phyloP scores from a whole-genome alignment of 2,113 vertebrate species.

The Carollia perspicillata region DNA sequence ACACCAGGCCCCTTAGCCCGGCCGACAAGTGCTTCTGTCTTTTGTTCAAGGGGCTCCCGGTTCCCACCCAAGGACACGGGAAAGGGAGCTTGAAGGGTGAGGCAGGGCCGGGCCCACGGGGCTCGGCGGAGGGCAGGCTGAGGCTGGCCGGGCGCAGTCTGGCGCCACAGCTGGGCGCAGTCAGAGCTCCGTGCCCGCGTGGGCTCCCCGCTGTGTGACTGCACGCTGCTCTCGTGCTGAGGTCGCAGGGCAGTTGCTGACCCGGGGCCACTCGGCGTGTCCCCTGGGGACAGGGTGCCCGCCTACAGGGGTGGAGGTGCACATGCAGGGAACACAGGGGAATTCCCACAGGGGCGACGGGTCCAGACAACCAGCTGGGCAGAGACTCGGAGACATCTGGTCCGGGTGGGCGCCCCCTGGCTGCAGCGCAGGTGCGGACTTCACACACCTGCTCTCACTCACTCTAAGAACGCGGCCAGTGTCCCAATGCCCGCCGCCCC shows the following conservation, averaged over 20 bases:
- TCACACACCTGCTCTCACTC: not conserved
- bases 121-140: too few relatives aligned
- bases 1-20: not conserved
- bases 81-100: not conserved
- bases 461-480: not conserved
- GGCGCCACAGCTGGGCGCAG: not conserved
- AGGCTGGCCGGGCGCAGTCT: not conserved
- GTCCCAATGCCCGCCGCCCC: not conserved
- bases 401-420: not conserved
- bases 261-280: not conserved
- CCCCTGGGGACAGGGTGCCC: not conserved
- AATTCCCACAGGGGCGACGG: not conserved
- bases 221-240: not conserved
- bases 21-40: not conserved
- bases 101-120: not conserved
- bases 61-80: not conserved
- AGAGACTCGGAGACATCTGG: not conserved
- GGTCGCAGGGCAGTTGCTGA: not conserved
- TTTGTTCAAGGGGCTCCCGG: not conserved
- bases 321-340: not conserved
- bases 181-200: not conserved
- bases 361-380: too few relatives aligned
- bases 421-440: rapidly evolving
- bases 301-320: not conserved
- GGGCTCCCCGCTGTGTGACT: not conserved